Conservation (phyloP, 2,888 invertebrate genomes). For the Drosophila meridionalis region DNA sequence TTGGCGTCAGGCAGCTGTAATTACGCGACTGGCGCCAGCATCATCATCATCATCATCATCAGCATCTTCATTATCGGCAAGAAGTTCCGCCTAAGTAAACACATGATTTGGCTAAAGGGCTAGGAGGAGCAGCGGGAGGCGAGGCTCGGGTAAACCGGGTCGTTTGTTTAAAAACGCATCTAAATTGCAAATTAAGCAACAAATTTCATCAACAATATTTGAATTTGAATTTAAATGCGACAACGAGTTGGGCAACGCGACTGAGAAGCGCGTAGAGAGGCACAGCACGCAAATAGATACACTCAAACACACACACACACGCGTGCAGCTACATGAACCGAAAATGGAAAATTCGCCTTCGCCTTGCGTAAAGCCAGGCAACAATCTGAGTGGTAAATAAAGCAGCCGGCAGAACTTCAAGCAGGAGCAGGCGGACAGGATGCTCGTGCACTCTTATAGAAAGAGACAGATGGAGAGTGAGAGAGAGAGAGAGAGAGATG, state of each 20-base stretch:
- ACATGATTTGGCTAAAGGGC: slow-evolving; percentile 64
- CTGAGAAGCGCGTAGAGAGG: slow-evolving; percentile 37
- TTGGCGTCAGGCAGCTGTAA: slow-evolving; percentile 48
- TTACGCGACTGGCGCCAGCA: slow-evolving; percentile 46
- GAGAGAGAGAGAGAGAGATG: slow-evolving; percentile 14
- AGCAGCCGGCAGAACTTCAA: slow-evolving; percentile 30
- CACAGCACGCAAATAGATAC: slow-evolving; percentile 48
- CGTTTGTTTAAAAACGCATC: slow-evolving; percentile 80
- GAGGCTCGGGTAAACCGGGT: slow-evolving; percentile 8
- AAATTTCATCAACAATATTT: slow-evolving; percentile 81
- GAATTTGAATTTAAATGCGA: slow-evolving; percentile 81
- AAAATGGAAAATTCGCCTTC: slow-evolving; percentile 77
- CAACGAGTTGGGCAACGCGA: slow-evolving; percentile 49
- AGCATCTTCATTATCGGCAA: slow-evolving; percentile 32
- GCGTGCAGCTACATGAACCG: slow-evolving; percentile 50
- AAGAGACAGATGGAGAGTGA: slow-evolving; percentile 3
- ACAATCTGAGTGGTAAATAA: slow-evolving; percentile 65
- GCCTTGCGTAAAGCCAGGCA: slow-evolving; percentile 56
- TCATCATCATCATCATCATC: slow-evolving; percentile 18
- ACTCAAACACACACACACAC: slow-evolving; percentile 14
- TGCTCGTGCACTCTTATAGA: slow-evolving; percentile 29
- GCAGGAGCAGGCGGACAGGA: slow-evolving; percentile 24
- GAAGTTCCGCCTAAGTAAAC: slow-evolving; percentile 78
- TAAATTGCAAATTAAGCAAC: slow-evolving; percentile 82
- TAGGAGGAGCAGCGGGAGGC: neutral